Conservation (phyloP, 2,888 invertebrate species). For the Macaria notata region DNA sequence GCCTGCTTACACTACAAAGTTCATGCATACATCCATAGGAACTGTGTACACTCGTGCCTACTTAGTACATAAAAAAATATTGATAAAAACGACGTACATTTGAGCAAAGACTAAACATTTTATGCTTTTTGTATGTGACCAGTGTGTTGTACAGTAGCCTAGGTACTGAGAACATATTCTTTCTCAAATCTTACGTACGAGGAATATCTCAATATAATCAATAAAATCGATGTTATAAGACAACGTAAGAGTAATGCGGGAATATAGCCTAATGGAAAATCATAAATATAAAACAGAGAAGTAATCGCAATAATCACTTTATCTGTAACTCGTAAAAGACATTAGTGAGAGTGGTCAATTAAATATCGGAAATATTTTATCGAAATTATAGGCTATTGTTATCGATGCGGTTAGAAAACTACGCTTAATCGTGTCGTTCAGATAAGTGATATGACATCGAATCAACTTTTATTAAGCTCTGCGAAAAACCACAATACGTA, state of each 20-base stretch:
- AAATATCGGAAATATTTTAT: slow-evolving; percentile 27
- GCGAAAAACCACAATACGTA: no score
- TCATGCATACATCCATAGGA: slow-evolving; percentile 43
- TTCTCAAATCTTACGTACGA: no score
- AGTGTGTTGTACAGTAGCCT: no score
- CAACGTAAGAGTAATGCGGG: background rate
- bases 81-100: no score
- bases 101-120: no score
- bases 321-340: slow-evolving; percentile 9
- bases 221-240: no score
- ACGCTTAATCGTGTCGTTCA: slow-evolving; percentile 40
- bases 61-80: no score
- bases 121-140: no score
- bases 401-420: slow-evolving; percentile 54
- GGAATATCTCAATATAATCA: no score
- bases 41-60: no score
- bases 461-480: no score
- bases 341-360: slow-evolving; percentile 26
- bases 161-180: no score
- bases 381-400: slow-evolving; percentile 40
- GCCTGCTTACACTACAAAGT: slow-evolving; percentile 38
- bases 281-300: slow-evolving; percentile 1
- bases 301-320: slow-evolving; percentile 7
- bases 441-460: slow-evolving; percentile 38
- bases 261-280: slow-evolving; percentile 1